phyloP scores from a whole-genome alignment of 2,888 invertebrate species.

The Cerastoderma edule region DNA sequence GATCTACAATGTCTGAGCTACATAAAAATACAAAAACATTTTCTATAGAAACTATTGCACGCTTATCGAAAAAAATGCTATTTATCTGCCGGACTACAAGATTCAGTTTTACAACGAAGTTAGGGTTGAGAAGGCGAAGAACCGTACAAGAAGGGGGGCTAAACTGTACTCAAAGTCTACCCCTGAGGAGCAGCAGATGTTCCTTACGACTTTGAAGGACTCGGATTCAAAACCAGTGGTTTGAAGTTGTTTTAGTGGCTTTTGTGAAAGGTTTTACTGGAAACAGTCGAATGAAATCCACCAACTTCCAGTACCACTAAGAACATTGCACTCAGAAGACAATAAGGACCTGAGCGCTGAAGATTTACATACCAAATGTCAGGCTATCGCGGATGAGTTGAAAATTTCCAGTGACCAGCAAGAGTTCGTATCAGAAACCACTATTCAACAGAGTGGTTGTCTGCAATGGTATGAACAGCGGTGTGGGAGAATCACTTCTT shows the following conservation, averaged over 20 bases:
- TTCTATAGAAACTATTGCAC: no score
- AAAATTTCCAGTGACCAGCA: constrained; percentile 1
- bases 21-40: no score
- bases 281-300: neutral
- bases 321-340: neutral
- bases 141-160: neutral
- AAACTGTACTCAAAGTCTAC: neutral
- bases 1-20: no score
- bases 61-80: no score
- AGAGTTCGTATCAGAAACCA: constrained; percentile 1
- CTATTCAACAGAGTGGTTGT: constrained; percentile 16
- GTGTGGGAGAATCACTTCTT: constrained; percentile 32
- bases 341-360: neutral
- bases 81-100: no score
- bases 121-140: neutral
- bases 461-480: constrained; percentile 35
- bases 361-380: neutral
- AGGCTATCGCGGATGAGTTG: neutral
- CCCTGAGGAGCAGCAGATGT: constrained; percentile 17
- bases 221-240: constrained; percentile 7
- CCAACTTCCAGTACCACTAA: neutral
- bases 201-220: neutral
- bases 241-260: constrained; percentile 24
- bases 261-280: constrained; percentile 19
- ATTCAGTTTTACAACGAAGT: constrained; percentile 30